These are phyloP conservation scores for Dunckerocampus dactyliophorus DNA, from an alignment of 2,113 vertebrate species.

Conservation along the genomic window DNA sequence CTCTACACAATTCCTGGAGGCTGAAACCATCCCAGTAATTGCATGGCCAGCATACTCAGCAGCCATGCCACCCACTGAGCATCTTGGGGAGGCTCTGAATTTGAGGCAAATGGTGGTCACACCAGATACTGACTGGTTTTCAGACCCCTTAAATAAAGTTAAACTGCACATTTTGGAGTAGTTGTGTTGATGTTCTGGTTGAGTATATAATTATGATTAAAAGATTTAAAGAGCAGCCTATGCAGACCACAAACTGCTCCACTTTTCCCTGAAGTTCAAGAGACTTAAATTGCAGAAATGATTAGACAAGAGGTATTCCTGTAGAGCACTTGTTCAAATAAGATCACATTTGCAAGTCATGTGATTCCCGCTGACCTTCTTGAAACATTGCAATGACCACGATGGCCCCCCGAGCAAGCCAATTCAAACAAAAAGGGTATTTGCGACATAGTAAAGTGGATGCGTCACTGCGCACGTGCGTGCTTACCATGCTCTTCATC, in stretches of 20 bases:
- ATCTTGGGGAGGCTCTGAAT: too few species aligned
- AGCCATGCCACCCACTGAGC: too few species aligned
- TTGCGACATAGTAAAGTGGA: not conserved
- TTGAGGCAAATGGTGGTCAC: too few species aligned
- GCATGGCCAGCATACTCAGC: too few species aligned
- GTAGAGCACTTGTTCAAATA: slow-evolving; percentile 51
- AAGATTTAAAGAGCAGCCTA: not conserved
- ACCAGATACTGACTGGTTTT: too few species aligned
- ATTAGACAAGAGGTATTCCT: slow-evolving; percentile 42
- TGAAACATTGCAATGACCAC: slow-evolving; percentile 53
- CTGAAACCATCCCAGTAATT: too few species aligned
- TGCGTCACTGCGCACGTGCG: slow-evolving; percentile 4
- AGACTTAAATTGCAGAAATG: slow-evolving; percentile 49
- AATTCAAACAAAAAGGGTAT: slow-evolving; percentile 49
- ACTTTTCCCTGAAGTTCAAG: slow-evolving; percentile 14
- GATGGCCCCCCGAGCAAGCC: slow-evolving; percentile 38
- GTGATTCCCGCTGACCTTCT: slow-evolving; percentile 52
- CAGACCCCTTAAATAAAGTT: too few species aligned
- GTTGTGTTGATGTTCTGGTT: too few species aligned
- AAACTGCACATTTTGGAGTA: too few species aligned
- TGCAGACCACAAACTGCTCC: not conserved
- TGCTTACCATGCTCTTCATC: slow-evolving; percentile 69
- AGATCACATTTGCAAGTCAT: slow-evolving; percentile 50
- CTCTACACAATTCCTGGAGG: too few species aligned
- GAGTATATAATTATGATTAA: not conserved